These are phyloP conservation scores for Subanguina moxae DNA, from an alignment of 1,140 invertebrate species.

Conservation along the genomic window DNA sequence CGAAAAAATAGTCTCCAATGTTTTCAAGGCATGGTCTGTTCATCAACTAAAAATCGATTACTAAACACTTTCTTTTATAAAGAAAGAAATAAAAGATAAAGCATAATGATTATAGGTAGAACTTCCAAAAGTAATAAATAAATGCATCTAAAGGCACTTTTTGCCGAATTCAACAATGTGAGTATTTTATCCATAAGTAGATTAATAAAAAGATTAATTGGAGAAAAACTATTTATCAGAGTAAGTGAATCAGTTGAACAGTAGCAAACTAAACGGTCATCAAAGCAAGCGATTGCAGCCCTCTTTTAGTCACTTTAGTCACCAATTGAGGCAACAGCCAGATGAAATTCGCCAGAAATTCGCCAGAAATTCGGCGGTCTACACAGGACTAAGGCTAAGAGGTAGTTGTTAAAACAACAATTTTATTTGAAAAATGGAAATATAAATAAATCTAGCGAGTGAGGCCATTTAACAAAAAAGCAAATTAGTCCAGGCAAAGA, in stretches of 20 bases:
- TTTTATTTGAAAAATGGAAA: background rate
- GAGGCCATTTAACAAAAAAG: too few relatives aligned
- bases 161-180: constrained; percentile 42
- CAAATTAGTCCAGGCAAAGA: too few relatives aligned
- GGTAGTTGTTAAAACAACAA: background rate
- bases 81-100: background rate
- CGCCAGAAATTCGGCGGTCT: background rate
- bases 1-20: background rate
- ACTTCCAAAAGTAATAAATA: background rate
- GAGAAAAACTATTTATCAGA: constrained; percentile 2
- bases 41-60: background rate
- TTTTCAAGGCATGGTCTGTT: background rate
- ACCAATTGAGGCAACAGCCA: background rate
- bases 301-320: background rate
- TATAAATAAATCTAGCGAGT: too few relatives aligned
- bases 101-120: background rate
- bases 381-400: background rate
- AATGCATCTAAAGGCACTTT: too few relatives aligned
- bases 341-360: constrained; percentile 7
- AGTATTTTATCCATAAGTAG: background rate
- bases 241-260: background rate
- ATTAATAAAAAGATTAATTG: constrained; percentile 1
- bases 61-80: background rate
- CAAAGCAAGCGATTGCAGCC: background rate
- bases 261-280: background rate